A percentile compares a stretch with the other conserved stretches of the same genome.
Conservation (phyloP, 2,797 vertebrate species). For the Serranus cabrilla region DNA sequence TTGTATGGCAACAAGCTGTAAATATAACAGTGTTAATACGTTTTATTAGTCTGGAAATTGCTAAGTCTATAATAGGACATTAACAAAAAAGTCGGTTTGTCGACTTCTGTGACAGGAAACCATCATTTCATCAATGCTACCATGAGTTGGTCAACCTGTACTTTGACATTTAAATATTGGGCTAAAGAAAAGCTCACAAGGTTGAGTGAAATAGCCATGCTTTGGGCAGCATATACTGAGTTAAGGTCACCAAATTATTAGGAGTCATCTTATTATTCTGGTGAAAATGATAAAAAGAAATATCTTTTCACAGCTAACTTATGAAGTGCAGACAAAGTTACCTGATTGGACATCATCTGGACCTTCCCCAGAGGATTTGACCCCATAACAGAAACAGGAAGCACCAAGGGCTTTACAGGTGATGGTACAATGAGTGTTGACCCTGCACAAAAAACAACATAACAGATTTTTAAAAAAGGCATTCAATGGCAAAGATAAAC, state of each 20-base stretch:
- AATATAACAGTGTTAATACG: neutral
- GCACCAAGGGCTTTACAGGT: slow-evolving; percentile 92
- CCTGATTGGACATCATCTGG: slow-evolving; percentile 91
- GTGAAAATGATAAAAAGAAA: neutral
- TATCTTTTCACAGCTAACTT: neutral
- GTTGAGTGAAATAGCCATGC: neutral
- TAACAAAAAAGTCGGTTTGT: too few relatives aligned
- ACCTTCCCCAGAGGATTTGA: slow-evolving; percentile 87
- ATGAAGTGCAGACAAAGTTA: slow-evolving; percentile 66
- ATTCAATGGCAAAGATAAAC: neutral
- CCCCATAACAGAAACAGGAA: slow-evolving; percentile 93
- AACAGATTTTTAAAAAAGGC: neutral
- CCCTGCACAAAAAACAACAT: slow-evolving; percentile 81
- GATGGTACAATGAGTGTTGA: slow-evolving; percentile 94
- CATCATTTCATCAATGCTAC: neutral
- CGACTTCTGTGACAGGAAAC: too few relatives aligned
- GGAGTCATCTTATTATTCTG: neutral
- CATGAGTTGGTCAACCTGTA: neutral
- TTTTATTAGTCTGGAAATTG: slow-evolving; percentile 5
- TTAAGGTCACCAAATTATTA: neutral
- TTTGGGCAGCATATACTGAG: neutral
- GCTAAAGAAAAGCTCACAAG: neutral
- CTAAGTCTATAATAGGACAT: too few relatives aligned
- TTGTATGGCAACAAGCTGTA: slow-evolving; percentile 81
- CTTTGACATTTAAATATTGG: neutral